Evolutionary conservation across 1,140 invertebrate species (phyloP), one percentile per base, ranked within the genome.

Genomic region (Drosophila truncata): DNA sequence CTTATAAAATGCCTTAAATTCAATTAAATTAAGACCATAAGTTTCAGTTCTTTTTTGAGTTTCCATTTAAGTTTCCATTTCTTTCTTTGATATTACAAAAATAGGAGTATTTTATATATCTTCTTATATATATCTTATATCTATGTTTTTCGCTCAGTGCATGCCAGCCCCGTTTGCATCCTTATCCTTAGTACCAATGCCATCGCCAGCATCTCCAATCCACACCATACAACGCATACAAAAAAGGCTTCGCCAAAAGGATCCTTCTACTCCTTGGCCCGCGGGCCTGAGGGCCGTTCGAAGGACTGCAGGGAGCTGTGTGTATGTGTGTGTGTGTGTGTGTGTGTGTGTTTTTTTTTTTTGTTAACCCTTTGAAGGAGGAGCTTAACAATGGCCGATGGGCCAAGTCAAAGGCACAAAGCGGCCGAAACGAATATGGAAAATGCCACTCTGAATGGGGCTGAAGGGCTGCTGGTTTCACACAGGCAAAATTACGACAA

Each of bases 221-320:
- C 35, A 46, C 58, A 37, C 31, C 64, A 65, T 66, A 41, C 65
- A 69, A 41, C 41, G 70, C 70, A 73, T 73, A 71, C 70, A 50
- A 71, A 73, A 60, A 60, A 60, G 70, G 65, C 69, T 60, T 35
- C 41, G 66, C 54, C 70, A 73, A 73, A 73, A 44, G 70, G 67
- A 73, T 73, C 66, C 57, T 33, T 73, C 46, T 39, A 20, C 70
- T 35, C 16, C 70, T 71, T 50, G 35, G 65, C 18, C 25, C 18
- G 5, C 42, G 16, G 20, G 27, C 50, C 11, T 23, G 35, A 23
- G 35, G 23, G 35, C 18, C 14, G n/a, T 16, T 23, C 52, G 35
- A 20, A 59, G 13, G 29, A 35, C 61, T 63, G 20, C 54, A 20
- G 41, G 62, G 54, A 9, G 2, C 50, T 44, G 11, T 44, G 42